Evolutionary conservation across 2,888 invertebrate genomes (phyloP), one percentile per base, ranked within the genome.

Genomic region (Scaptomyza polygonia): DNA sequence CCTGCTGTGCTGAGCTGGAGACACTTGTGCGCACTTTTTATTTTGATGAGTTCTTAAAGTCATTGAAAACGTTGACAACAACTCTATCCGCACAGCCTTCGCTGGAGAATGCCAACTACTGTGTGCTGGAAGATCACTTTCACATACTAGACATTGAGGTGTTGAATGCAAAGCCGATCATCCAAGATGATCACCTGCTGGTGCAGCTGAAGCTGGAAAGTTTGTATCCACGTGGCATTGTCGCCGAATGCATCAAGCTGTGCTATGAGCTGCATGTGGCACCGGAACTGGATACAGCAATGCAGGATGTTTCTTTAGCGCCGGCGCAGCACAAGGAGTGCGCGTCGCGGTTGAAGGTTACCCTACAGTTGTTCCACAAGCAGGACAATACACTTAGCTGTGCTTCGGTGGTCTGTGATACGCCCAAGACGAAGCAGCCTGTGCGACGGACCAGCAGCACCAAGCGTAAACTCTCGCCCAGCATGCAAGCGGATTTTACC

Each of bases 1-100:
- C 97, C 6, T 94, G 96, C 72, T 95, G 96, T 49, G 92, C 93
- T 11, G 95, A 95, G 89, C 92, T 97, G 74, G 96, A 96, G 88
- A 94, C 95, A 63, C 93, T 96, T 72, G 94, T 95, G 81, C 94
- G 96, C 87, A 94, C 94, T 79, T 94, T 94, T 71, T 96, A 97
- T 90, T 96, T 96, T 89, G 96, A 96, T 82, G 96, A 97, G 89
- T 96, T 97, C 94, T 93, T 95, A 80, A 95, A 94, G 55, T 94
- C 94, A 2, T 93, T 94, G 62, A 93, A 93, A 85, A 72, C 77
- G 0, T 63, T 92, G 0, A 89, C 77, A 25, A 87, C 88, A 2
- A 81, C 86, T 0, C 68, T 91, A 0, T 89, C 90, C 11, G 90
- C 90, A 0, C 88, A 90, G 61, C 84, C 90, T 3, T 87, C 89